These are phyloP conservation scores for Hypomecis atomaria DNA, from an alignment of 2,888 invertebrate genomes.

Conservation along the genomic window DNA sequence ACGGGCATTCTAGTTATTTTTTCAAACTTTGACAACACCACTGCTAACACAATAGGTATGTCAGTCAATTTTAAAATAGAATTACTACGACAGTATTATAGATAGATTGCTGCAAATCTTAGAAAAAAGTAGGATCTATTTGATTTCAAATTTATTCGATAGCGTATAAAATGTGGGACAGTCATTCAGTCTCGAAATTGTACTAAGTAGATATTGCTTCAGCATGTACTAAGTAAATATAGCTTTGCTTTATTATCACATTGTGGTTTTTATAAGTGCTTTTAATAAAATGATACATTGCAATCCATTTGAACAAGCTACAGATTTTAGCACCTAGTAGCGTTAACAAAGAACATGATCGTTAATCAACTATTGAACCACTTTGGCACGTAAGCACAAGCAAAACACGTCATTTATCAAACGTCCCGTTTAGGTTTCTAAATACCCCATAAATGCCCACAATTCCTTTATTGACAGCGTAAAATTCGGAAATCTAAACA, in stretches of 20 bases:
- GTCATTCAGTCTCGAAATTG: too few species aligned
- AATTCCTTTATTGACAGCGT: conserved; percentile 71
- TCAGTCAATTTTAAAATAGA: too few species aligned
- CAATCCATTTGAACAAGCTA: conserved; percentile 17
- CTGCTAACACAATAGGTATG: too few species aligned
- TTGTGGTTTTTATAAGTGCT: neutral
- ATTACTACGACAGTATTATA: too few species aligned
- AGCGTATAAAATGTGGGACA: too few species aligned
- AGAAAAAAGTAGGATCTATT: too few species aligned
- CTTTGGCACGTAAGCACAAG: conserved; percentile 50
- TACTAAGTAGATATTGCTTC: too few species aligned
- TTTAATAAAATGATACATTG: conserved; percentile 10
- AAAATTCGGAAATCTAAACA: conserved; percentile 55
- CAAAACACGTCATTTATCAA: conserved; percentile 72
- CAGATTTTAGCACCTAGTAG: conserved; percentile 38
- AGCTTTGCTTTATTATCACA: neutral
- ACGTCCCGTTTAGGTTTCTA: conserved; percentile 49
- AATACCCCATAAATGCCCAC: conserved; percentile 80
- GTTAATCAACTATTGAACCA: conserved; percentile 56
- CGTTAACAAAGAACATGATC: conserved; percentile 42
- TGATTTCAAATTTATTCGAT: too few species aligned
- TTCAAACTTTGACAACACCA: too few species aligned
- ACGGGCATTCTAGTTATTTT: too few species aligned
- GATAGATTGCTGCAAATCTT: too few species aligned
- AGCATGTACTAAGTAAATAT: too few species aligned